Evolutionary conservation across 2,113 vertebrate genomes (phyloP), one percentile per base, ranked within the genome.

Genomic region (Coracopsis vasa): DNA sequence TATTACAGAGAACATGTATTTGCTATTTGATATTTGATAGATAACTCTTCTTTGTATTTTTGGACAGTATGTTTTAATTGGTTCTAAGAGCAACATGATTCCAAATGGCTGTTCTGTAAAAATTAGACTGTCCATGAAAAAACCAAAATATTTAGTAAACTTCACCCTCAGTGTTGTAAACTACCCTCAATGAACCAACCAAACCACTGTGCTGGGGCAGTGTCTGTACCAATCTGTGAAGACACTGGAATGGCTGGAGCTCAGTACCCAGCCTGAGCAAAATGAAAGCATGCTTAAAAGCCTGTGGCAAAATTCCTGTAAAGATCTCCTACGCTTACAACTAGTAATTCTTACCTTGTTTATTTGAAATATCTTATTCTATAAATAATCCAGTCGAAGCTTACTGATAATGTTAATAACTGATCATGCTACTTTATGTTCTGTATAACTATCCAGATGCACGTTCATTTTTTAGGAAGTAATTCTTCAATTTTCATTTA

Each of bases 191-290:
- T 25, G 47, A 87, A 35, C 33, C 72, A 62, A 4, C 13, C 1
- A 0, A 64, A 51, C 47, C 2, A 1, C 12, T 0, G 0, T 67
- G 33, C 51, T 78, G 25, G 51, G 11, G 29, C 37, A 13, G 19
- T 21, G 23, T 37, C 47, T 23, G 11, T 25, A 18, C 25, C 0
- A 1, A 4, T 58, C 37, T 35, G 16, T 56, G 53, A 37, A 62
- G 33, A 37, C 41, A 56, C 16, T 2, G 8, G 65, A 17, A 3
- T 58, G 53, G 53, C n/a, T 69, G 19, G 18, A 61, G 35, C 41
- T 71, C 41, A 19, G 50, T 29, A 54, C 31, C 8, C 1, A 2
- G 17, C 39, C 35, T 7, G 21, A 35, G 16, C 25, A 74, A 66
- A 70, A 33, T 27, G 44, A 42, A 64, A 28, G 14, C 16, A 8